A percentile compares a stretch with the other conserved stretches of the same genome.
These are phyloP conservation scores for Drosophila navojoa DNA, from an alignment of 1,140 invertebrate species.

Conservation along the genomic window DNA sequence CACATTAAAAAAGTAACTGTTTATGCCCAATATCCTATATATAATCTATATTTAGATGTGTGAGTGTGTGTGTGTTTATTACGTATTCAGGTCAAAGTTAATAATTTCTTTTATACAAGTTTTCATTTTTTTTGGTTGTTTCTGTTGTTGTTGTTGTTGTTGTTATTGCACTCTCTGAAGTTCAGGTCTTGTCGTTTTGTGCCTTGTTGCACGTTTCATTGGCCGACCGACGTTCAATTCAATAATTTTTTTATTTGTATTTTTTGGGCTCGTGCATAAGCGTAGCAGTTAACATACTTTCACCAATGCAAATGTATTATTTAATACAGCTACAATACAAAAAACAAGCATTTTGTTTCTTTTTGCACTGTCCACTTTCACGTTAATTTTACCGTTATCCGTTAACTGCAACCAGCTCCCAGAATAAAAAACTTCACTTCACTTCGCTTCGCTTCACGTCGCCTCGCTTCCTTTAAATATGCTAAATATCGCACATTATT, in stretches of 20 bases:
- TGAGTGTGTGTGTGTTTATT: neutral
- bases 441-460: constrained; percentile 27
- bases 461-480: constrained; percentile 1
- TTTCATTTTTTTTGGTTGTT: too few relatives aligned
- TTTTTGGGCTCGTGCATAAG: constrained; percentile 5
- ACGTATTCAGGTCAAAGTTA: neutral
- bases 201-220: constrained; percentile 47
- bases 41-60: neutral
- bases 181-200: neutral
- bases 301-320: constrained; percentile 73
- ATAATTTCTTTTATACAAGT: too few relatives aligned
- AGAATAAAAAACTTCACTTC: constrained; percentile 21
- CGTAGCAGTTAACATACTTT: constrained; percentile 74
- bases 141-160: too few relatives aligned
- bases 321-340: constrained; percentile 51
- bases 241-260: constrained; percentile 16
- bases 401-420: constrained; percentile 20
- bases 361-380: constrained; percentile 46
- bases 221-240: constrained; percentile 36
- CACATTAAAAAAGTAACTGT: neutral
- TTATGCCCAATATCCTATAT: constrained; percentile 6
- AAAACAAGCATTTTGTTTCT: constrained; percentile 33
- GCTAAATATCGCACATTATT: constrained; percentile 8
- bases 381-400: constrained; percentile 45
- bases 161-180: too few relatives aligned